Evolutionary conservation across 2,888 invertebrate species (phyloP).

Genomic region (Dichetophora obliterata): DNA sequence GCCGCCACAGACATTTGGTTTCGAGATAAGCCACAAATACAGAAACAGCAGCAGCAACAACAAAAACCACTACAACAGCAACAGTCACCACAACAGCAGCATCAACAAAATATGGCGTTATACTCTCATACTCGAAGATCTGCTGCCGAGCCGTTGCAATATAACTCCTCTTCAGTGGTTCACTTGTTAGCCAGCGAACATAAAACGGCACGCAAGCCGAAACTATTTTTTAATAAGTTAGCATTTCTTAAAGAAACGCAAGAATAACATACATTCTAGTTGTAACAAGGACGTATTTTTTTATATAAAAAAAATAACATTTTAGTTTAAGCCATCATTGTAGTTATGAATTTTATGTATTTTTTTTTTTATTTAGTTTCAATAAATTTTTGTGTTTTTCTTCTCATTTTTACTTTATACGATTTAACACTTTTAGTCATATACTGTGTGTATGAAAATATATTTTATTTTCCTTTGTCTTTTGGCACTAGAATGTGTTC

Average conservation of each 20-base stretch:
- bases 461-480: constrained; percentile 12
- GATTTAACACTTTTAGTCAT: constrained; percentile 7
- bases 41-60: constrained; percentile 14
- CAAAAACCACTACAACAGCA: constrained; percentile 14
- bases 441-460: constrained; percentile 18
- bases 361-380: constrained; percentile 21
- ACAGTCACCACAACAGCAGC: neutral
- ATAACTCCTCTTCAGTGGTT: neutral
- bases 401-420: constrained; percentile 17
- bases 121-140: neutral
- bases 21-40: constrained; percentile 13
- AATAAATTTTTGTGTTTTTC: neutral
- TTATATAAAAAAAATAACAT: constrained; percentile 25
- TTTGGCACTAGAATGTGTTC: neutral
- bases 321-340: constrained; percentile 38
- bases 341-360: constrained; percentile 30
- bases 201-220: constrained; percentile 15
- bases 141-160: neutral
- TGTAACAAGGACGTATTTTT: constrained; percentile 38
- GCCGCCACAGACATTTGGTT: constrained; percentile 42
- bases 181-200: constrained; percentile 14
- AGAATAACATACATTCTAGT: constrained; percentile 28
- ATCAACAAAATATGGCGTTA: neutral
- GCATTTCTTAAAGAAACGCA: constrained; percentile 29
- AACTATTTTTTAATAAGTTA: constrained; percentile 19